These are phyloP conservation scores for Castor canadensis DNA, from an alignment of 2,113 vertebrate species.

Conservation along the genomic window DNA sequence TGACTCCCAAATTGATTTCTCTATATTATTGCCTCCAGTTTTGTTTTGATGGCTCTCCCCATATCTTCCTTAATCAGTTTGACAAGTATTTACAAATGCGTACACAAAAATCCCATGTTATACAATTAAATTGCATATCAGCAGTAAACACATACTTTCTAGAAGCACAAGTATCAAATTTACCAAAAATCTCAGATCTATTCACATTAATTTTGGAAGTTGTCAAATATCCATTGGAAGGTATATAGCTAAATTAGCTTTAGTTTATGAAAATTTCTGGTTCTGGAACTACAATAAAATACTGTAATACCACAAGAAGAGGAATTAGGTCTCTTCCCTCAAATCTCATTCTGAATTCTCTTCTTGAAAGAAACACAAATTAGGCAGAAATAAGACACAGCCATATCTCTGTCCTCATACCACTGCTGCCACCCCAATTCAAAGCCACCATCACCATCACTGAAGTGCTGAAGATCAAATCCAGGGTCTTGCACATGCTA, in stretches of 20 bases:
- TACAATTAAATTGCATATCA: constrained; percentile 18
- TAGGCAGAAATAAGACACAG: not conserved
- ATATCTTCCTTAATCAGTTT: constrained; percentile 54
- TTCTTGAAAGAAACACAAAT: not conserved
- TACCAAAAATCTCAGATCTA: not conserved
- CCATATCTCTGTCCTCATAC: accelerated
- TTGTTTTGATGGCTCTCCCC: constrained; percentile 51
- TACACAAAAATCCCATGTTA: constrained; percentile 27
- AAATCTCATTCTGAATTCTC: not conserved
- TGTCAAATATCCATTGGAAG: not conserved
- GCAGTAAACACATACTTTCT: constrained; percentile 26
- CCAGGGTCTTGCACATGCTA: not conserved
- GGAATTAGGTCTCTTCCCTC: not conserved
- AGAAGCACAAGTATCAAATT: not conserved
- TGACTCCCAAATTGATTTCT: constrained; percentile 62
- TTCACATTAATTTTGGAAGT: too few relatives aligned
- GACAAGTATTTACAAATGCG: constrained; percentile 12
- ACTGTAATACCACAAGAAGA: not conserved
- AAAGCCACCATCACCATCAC: not conserved
- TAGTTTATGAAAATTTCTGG: not conserved
- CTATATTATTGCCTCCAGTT: constrained; percentile 50
- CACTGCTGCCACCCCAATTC: not conserved
- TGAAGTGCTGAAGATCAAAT: not conserved
- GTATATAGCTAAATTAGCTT: constrained; percentile 11
- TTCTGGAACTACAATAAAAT: not conserved